Percentiles rank a stretch among this genome's conserved stretches.
These are phyloP conservation scores for Lysandra bellargus DNA, from an alignment of 2,888 invertebrate species.

Conservation along the genomic window DNA sequence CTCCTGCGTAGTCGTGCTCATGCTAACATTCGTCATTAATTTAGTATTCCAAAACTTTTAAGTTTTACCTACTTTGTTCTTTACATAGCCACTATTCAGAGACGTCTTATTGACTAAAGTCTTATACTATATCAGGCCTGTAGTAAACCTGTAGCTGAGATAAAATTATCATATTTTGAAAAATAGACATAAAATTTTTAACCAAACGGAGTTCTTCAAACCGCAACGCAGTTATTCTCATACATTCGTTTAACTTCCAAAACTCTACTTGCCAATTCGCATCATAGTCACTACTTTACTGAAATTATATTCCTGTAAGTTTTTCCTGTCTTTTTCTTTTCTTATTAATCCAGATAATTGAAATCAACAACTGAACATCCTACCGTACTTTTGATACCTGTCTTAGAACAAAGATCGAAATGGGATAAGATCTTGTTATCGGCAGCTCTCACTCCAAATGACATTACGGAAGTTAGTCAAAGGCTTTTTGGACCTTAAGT, in stretches of 20 bases:
- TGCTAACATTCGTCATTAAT: too few species aligned
- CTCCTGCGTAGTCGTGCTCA: too few species aligned
- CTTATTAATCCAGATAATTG: background rate
- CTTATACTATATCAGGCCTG: too few species aligned
- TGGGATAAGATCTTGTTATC: constrained; percentile 34
- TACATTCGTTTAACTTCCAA: background rate
- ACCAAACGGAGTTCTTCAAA: too few species aligned
- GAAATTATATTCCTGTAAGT: background rate
- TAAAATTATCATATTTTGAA: too few species aligned
- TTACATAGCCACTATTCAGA: too few species aligned
- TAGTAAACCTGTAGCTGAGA: too few species aligned
- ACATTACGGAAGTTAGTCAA: constrained; percentile 34
- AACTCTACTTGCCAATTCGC: background rate
- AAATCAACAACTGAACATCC: constrained; percentile 8
- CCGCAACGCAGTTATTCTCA: too few species aligned
- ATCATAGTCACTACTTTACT: background rate
- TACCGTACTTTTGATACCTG: constrained; percentile 18
- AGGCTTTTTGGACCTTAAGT: constrained; percentile 41
- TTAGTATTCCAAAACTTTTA: too few species aligned
- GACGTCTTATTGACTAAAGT: too few species aligned
- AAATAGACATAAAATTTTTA: too few species aligned
- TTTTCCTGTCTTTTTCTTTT: background rate
- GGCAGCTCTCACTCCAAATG: constrained; percentile 33
- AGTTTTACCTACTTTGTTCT: too few species aligned
- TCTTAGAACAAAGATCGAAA: constrained; percentile 25